Evolutionary conservation across 2,797 vertebrate species (phyloP), one percentile per base, ranked within the genome.

Genomic region (Mormyrops boulengeri): DNA sequence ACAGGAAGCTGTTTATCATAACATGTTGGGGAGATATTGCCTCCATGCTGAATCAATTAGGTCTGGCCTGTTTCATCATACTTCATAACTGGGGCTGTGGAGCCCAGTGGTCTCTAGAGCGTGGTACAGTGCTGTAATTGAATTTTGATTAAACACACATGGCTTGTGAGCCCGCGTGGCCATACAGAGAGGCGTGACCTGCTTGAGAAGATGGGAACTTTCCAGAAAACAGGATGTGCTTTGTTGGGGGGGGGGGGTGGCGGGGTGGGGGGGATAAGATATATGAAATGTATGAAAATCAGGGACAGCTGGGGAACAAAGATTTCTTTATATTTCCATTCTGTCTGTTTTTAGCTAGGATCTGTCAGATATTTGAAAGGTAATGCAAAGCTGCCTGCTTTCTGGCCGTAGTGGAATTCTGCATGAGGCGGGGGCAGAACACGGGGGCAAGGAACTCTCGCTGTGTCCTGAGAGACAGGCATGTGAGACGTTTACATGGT

Each of bases 91-190:
- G 95, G 95, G 95, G 95, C 96, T 95, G 95, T 96, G 96, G 95
- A 95, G 95, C 96, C 95, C 95, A 96, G 96, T 95, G 95, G 95
- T 80, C 96, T 97, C 96, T 96, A 95, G 96, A 96, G 97, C 96
- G 93, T 96, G 95, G 94, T 96, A 95, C 96, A 94, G 96, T 95
- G 95, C 95, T 95, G 97, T 97, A 97, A 98, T 97, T 98, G 96
- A 97, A 97, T 97, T 98, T 97, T 97, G 97, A 97, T 98, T 97
- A 97, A 97, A 98, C 96, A 96, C 97, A 97, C 96, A 97, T 97
- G 97, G 96, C 95, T 96, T 95, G 95, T 96, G 97, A 97, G 96
- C 96, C 95, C 94, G 96, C 94, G 95, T 96, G 90, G 91, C 90
- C 92, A 89, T 91, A 92, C 91, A 89, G 80, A 90, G 47, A 91